Base-by-base conservation (phyloP, 2,888 invertebrate species). In the Ferdinandea cuprea region DNA sequence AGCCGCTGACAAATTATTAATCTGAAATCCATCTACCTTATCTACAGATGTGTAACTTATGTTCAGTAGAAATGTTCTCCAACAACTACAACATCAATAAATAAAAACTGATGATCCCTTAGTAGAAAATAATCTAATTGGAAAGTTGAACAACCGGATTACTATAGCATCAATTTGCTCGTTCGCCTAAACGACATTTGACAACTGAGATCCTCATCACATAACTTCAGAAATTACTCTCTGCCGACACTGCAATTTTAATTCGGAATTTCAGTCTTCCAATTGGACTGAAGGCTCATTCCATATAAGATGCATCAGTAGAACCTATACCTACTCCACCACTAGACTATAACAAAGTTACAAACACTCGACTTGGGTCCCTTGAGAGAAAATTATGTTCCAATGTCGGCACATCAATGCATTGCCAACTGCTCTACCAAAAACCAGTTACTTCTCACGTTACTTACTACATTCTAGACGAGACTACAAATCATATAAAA, bases 311-410 rank as follows among this genome's bases (percentile, higher is more conserved):
- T 42, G 13, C 15, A 13, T n/a, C 13, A 13, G 15, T 15, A 13
- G 40, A 7, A 40, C 15, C 3, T 35, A n/a, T n/a, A n/a, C n/a
- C n/a, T n/a, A n/a, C n/a, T n/a, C n/a, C n/a, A n/a, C n/a, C n/a
- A 44, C 9, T 52, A 3, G 11, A 28, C 1, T 32, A 71, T 37
- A 58, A 58, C 37, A 17, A 50, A 59, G 30, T 30, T 37, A 9
- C 21, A 3, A 19, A 11, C n/a, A n/a, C 48, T 35, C 25, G 30
- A 61, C 52, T 72, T 35, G 40, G 13, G 42, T 61, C 68, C 58
- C 58, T 63, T 42, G 80, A 74, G 74, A 80, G 48, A 61, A 68
- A 74, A 74, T 74, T 80, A 74, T 69, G 68, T 68, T 69, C 48
- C 61, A 69, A 44, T 35, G 74, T 74, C 63, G 48, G 61, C 48